These are phyloP conservation scores for Zosterops lateralis DNA, from an alignment of 2,113 vertebrate genomes.

Conservation along the genomic window DNA sequence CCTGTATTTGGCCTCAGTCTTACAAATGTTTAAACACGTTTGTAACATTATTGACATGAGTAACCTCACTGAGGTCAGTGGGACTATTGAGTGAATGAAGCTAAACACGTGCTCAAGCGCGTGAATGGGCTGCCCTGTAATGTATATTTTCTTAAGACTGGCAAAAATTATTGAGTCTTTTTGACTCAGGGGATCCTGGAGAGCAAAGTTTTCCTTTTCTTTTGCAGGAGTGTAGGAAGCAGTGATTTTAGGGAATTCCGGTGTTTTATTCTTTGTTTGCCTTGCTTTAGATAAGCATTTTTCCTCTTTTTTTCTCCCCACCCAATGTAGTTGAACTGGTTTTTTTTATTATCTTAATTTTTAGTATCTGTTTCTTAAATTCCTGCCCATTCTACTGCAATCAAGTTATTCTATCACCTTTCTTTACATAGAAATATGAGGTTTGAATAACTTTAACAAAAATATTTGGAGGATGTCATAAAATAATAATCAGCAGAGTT, in stretches of 20 bases:
- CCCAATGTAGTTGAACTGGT: background rate
- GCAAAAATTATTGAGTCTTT: background rate
- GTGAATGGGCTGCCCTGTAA: background rate
- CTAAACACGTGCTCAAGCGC: background rate
- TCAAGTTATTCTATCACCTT: background rate
- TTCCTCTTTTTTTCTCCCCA: fast-evolving
- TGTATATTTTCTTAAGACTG: background rate
- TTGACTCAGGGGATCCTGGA: background rate
- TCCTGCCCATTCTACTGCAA: background rate
- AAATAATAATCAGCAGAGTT: background rate
- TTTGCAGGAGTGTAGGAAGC: background rate
- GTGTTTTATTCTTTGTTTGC: background rate
- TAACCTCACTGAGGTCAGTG: background rate
- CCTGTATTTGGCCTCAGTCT: background rate
- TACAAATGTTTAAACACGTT: background rate
- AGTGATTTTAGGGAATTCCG: background rate
- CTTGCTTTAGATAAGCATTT: background rate
- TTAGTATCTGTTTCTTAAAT: background rate
- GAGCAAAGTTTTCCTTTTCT: background rate
- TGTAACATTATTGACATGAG: background rate
- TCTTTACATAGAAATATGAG: background rate
- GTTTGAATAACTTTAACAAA: background rate
- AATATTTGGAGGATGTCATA: background rate
- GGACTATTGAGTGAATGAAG: background rate
- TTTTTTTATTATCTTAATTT: background rate